Conservation (phyloP, 2,888 invertebrate genomes). For the Andrena hattorfiana region DNA sequence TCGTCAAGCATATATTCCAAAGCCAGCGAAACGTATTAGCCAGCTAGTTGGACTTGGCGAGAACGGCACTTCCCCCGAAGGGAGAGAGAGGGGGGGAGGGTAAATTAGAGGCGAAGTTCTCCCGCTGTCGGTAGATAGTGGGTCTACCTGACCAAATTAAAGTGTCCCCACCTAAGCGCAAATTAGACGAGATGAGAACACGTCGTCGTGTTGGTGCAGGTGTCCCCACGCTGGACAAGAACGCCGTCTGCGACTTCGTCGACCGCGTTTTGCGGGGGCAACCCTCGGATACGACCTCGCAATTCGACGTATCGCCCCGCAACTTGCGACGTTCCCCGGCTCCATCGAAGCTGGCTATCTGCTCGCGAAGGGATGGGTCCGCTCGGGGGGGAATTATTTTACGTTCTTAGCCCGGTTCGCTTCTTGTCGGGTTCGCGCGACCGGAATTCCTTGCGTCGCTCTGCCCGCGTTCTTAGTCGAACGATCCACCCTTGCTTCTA, state of each 20-base stretch:
- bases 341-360: constrained; percentile 4
- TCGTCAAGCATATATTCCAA: constrained; percentile 21
- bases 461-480: background rate
- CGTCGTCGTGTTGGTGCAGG: constrained; percentile 43
- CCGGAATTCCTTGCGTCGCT: constrained; percentile 29
- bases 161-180: constrained; percentile 64
- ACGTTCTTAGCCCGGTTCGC: constrained; percentile 22
- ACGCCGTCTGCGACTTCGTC: constrained; percentile 38
- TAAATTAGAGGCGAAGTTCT: constrained; percentile 71
- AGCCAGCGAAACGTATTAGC: constrained; percentile 54
- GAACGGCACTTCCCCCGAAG: constrained; percentile 58
- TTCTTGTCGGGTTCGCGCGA: constrained; percentile 4
- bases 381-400: constrained; percentile 1
- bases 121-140: constrained; percentile 39
- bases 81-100: constrained; percentile 38
- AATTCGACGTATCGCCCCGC: constrained; percentile 29
- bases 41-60: constrained; percentile 55
- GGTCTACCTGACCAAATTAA: constrained; percentile 71
- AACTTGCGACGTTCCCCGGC: constrained; percentile 23
- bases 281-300: background rate
- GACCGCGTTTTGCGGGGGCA: constrained; percentile 27
- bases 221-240: constrained; percentile 52
- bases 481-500: background rate
- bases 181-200: constrained; percentile 71
- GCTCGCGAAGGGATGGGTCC: background rate